Evolutionary conservation across 64 coral and sea anemone genomes (phyloP).

Genomic region (Porites australiensis): DNA sequence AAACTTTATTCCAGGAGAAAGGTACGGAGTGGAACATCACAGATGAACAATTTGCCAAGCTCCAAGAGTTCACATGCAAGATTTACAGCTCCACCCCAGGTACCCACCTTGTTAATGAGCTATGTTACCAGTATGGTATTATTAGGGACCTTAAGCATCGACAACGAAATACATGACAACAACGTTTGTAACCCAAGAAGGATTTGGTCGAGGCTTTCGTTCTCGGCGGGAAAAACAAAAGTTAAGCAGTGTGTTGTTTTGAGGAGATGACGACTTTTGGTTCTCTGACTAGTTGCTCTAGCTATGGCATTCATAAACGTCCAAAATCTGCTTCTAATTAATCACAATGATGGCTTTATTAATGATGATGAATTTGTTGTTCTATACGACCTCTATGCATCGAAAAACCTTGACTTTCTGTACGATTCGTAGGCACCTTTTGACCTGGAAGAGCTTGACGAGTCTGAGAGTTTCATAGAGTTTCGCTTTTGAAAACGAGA

Average conservation of each 20-base stretch:
- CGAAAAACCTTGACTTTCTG: not conserved
- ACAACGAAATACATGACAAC: not conserved
- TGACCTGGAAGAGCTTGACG: not conserved
- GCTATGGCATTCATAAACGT: constrained; percentile 2
- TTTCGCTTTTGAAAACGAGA: constrained; percentile 1
- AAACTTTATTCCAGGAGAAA: constrained; percentile 22
- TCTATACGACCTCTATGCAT: too few species aligned
- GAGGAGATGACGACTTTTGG: not conserved
- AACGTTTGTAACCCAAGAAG: too few species aligned
- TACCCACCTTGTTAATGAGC: not conserved
- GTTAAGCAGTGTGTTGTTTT: not conserved
- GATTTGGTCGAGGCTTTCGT: not conserved
- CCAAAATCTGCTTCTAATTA: not conserved
- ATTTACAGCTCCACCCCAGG: constrained; percentile 25
- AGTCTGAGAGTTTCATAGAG: not conserved
- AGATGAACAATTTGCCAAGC: not conserved
- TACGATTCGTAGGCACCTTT: not conserved
- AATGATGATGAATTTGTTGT: constrained; percentile 16
- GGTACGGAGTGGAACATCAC: constrained; percentile 18
- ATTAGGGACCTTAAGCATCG: constrained; percentile 4
- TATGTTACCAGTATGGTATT: too few species aligned
- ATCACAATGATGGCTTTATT: not conserved
- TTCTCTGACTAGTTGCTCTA: not conserved
- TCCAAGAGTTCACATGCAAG: constrained; percentile 36
- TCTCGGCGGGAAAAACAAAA: not conserved